Base-by-base conservation (phyloP, 2,888 invertebrate species). In the Meloe dianella region DNA sequence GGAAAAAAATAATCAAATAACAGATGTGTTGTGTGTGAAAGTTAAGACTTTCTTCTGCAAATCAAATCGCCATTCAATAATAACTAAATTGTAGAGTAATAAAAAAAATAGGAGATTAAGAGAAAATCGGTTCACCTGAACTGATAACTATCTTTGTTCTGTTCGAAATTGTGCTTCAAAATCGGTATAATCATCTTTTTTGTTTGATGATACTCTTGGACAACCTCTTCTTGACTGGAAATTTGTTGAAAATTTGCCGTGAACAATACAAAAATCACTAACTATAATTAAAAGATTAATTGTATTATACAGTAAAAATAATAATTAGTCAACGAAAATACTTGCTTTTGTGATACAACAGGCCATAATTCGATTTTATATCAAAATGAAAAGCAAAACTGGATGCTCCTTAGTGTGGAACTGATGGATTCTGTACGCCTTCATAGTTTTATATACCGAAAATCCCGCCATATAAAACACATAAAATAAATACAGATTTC, bases 121-220 rank as follows among this genome's bases (percentile, higher is more conserved):
- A 14, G 38, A n/a, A 68, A 65, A 64, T 27, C 4, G 27, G 2
- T 27, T 78, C 81, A 89, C 88, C 89, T 90, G 81, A 85, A 90
- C 81, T 89, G 84, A 77, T 89, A 90, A 60, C 89, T 89, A 72
- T 89, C 88, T 57, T 83, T 82, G 78, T 87, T 81, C 60, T 87
- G 87, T 72, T 89, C 87, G 22, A 83, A 79, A 59, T 78, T 77
- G 76, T 88, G 88, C 65, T 84, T 86, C 54, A 90, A 57, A 73
- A 90, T 90, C n/a, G 89, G 89, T 66, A 89, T 88, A 1, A 81
- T 82, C 9, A 80, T 74, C 58, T 79, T 76, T 57, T 81, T 81
- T 7, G n/a, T n/a, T 8, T 41, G 6, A 12, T 41, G 41, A 17
- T 41, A 17, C 6, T 41, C 41, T 17, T 35, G 35, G 12, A 17